phyloP scores from a whole-genome alignment of 92 coral and sea anemone genomes.

The Muricea muricata region DNA sequence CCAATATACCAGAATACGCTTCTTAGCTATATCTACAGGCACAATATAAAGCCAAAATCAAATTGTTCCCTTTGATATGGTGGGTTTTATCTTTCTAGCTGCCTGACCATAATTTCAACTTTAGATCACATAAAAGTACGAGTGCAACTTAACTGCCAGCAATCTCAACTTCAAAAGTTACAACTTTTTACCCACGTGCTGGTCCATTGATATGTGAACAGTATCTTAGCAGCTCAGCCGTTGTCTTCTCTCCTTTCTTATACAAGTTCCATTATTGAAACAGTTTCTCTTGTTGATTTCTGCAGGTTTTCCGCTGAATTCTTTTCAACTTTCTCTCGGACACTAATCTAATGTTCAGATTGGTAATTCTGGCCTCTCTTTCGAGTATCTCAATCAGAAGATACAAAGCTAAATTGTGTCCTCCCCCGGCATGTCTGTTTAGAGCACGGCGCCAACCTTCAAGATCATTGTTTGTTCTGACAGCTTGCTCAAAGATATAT shows the following conservation, averaged over 20 bases:
- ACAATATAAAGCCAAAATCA: too few species aligned
- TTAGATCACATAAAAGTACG: too few species aligned
- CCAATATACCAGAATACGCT: too few species aligned
- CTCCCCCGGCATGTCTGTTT: not conserved
- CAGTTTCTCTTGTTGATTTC: not conserved
- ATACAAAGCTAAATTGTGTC: not conserved
- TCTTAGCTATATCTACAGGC: too few species aligned
- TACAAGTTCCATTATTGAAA: not conserved
- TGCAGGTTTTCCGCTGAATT: not conserved
- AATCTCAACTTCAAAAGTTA: not conserved
- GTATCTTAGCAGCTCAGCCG: slow-evolving; percentile 2
- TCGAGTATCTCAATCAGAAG: not conserved
- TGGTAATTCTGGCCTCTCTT: not conserved
- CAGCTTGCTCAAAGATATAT: not conserved
- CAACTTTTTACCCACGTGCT: slow-evolving; percentile 12
- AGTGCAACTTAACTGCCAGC: too few species aligned
- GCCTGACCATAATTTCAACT: too few species aligned
- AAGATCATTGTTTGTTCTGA: not conserved
- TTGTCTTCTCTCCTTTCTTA: slow-evolving; percentile 17
- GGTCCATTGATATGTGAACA: slow-evolving; percentile 23
- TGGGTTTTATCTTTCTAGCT: too few species aligned
- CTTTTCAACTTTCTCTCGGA: not conserved
- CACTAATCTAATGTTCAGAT: not conserved
- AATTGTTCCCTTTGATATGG: too few species aligned
- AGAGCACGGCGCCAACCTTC: not conserved